Conservation (phyloP, 2,113 vertebrate species). For the Gymnogyps californianus region DNA sequence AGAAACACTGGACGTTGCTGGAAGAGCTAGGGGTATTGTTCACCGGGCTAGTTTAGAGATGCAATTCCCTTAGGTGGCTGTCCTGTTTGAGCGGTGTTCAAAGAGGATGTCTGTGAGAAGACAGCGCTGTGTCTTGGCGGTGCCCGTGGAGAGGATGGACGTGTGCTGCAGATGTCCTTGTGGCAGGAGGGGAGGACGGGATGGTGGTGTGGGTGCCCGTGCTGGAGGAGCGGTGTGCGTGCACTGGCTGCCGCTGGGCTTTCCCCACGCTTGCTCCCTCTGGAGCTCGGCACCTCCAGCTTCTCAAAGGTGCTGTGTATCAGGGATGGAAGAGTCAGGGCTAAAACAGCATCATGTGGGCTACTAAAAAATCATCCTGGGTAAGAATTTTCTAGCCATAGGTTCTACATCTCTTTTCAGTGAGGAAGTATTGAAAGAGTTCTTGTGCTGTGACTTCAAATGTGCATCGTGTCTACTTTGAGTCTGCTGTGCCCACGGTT, state of each 20-base stretch:
- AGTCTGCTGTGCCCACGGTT: not conserved
- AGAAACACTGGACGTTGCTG: not conserved
- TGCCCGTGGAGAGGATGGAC: fast-evolving
- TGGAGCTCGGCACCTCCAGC: not conserved
- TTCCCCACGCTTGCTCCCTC: fast-evolving
- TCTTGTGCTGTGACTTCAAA: not conserved
- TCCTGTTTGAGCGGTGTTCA: not conserved
- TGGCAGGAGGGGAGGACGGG: not conserved
- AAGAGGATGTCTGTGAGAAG: not conserved
- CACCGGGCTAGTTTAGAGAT: not conserved
- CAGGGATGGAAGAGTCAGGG: not conserved
- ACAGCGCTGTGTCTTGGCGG: not conserved
- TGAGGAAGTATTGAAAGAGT: not conserved
- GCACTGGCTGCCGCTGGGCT: not conserved
- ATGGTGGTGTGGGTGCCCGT: not conserved
- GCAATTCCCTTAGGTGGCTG: not conserved
- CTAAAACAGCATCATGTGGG: not conserved
- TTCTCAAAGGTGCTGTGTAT: not conserved
- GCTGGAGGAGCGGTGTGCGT: not conserved
- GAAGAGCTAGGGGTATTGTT: not conserved
- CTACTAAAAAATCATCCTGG: not conserved
- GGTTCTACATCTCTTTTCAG: fast-evolving
- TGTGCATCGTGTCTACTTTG: fast-evolving
- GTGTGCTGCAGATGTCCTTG: not conserved
- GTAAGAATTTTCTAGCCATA: not conserved